phyloP scores from a whole-genome alignment of 2,113 vertebrate genomes.

The Menura novaehollandiae region DNA sequence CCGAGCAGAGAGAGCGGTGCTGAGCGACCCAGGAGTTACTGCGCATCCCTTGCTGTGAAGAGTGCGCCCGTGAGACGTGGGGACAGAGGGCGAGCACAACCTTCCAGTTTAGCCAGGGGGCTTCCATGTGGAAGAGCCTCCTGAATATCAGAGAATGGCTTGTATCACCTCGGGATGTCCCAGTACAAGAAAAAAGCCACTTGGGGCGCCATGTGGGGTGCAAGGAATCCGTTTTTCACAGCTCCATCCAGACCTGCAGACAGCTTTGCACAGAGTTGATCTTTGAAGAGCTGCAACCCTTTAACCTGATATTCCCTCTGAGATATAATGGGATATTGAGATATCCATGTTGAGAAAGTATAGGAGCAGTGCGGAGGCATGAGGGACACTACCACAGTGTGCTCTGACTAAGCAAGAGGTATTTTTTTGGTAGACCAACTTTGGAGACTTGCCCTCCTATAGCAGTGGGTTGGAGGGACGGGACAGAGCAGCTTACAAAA shows the following conservation, averaged over 20 bases:
- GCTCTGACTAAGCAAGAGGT: background rate
- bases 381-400: background rate
- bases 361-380: background rate
- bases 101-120: background rate
- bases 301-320: background rate
- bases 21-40: rapidly evolving
- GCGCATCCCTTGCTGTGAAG: background rate
- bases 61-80: rapidly evolving
- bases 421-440: background rate
- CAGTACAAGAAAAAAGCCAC: rapidly evolving
- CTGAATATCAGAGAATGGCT: background rate
- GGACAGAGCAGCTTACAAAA: background rate
- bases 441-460: background rate
- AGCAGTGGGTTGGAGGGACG: background rate
- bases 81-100: background rate
- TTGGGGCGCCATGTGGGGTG: background rate
- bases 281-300: background rate
- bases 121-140: background rate
- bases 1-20: background rate
- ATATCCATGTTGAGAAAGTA: background rate
- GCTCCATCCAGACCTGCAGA: background rate
- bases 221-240: background rate
- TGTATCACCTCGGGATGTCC: background rate
- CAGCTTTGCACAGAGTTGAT: background rate
- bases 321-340: background rate